phyloP scores from a whole-genome alignment of 1,140 invertebrate species.

The Aporrectodea caliginosa region DNA sequence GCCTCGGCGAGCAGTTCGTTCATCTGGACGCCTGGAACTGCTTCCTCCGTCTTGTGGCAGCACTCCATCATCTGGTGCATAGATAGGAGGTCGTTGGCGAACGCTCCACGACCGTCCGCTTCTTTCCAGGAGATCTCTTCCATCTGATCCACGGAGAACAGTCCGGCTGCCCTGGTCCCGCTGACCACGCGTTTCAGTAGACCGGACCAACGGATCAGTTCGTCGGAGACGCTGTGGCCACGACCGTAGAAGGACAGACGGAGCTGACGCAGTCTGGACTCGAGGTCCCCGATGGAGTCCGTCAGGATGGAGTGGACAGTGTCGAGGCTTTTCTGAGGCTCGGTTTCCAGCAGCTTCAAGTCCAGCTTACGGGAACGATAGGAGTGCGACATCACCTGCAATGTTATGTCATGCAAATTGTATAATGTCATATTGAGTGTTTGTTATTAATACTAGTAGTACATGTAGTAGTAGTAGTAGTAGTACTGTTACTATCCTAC shows the following conservation, averaged over 20 bases:
- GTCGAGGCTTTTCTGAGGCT: neutral
- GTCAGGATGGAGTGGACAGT: neutral
- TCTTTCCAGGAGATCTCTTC: neutral
- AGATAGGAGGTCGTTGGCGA: neutral
- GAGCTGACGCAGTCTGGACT: neutral
- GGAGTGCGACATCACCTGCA: neutral
- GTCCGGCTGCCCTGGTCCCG: neutral
- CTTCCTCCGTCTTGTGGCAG: constrained; percentile 8
- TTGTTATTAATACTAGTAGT: too few relatives aligned
- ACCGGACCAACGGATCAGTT: neutral
- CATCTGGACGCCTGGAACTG: constrained; percentile 16
- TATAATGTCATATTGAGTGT: too few relatives aligned
- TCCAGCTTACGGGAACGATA: neutral
- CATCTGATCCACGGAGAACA: neutral
- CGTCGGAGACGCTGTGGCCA: neutral
- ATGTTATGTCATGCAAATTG: too few relatives aligned
- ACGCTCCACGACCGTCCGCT: neutral
- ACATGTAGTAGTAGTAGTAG: too few relatives aligned
- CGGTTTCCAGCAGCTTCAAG: neutral
- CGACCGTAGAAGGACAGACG: neutral
- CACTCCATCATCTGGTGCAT: neutral
- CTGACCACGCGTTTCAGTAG: neutral
- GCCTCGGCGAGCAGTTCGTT: constrained; percentile 12
- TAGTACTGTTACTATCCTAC: too few relatives aligned
- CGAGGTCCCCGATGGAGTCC: neutral